phyloP scores from a whole-genome alignment of 2,888 invertebrate genomes.

The Cynaeus angustus region DNA sequence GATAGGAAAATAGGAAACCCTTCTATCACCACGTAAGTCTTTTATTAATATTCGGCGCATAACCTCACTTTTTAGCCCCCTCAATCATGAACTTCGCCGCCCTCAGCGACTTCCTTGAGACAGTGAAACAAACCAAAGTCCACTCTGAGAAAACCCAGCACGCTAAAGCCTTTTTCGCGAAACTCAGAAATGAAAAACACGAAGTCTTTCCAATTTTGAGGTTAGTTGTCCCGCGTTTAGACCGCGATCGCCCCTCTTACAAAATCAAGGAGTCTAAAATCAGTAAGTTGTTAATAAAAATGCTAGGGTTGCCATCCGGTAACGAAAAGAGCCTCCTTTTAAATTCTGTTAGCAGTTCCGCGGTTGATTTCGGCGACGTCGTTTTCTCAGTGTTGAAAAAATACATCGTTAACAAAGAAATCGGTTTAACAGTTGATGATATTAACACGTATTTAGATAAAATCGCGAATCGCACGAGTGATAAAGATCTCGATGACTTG shows the following conservation, averaged over 20 bases:
- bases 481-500: slow-evolving; percentile 77
- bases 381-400: slow-evolving; percentile 82
- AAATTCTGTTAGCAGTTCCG: slow-evolving; percentile 70
- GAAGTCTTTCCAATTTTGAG: slow-evolving; percentile 83
- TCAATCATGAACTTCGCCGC: slow-evolving; percentile 72
- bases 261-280: slow-evolving; percentile 87
- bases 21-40: too few relatives aligned
- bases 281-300: slow-evolving; percentile 82
- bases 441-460: slow-evolving; percentile 85
- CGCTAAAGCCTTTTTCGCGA: slow-evolving; percentile 57
- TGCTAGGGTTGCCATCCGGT: slow-evolving; percentile 80
- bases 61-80: neutral
- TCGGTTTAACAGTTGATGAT: slow-evolving; percentile 78
- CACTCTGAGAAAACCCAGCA: slow-evolving; percentile 69
- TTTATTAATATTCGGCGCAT: too few relatives aligned
- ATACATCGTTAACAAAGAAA: slow-evolving; percentile 70
- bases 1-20: too few relatives aligned
- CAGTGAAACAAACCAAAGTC: slow-evolving; percentile 72
- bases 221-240: slow-evolving; percentile 85
- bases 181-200: slow-evolving; percentile 69
- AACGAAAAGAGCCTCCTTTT: slow-evolving; percentile 76
- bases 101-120: slow-evolving; percentile 78
- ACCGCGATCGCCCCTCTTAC: slow-evolving; percentile 86
- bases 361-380: slow-evolving; percentile 87
- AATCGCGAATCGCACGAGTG: slow-evolving; percentile 80